Evolutionary conservation across 92 coral and sea anemone genomes (phyloP).

Genomic region (Epizoanthus illoricatus): DNA sequence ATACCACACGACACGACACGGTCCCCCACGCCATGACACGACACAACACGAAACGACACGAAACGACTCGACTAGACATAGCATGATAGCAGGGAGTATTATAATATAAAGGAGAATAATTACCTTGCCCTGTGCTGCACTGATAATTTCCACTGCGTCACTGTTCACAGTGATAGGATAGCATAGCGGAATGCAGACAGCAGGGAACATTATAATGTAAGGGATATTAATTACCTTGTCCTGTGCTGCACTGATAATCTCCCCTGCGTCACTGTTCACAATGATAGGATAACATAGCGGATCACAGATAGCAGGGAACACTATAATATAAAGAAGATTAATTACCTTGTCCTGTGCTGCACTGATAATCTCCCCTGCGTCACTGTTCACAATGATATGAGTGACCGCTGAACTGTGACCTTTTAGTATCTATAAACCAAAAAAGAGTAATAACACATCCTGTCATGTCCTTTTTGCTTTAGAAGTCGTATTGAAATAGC

Average conservation of each 20-base stretch:
- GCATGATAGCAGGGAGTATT: too few relatives aligned
- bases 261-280: conserved; percentile 94
- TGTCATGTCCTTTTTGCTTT: too few relatives aligned
- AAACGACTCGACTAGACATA: too few relatives aligned
- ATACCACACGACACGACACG: too few relatives aligned
- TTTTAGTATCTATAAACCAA: conserved; percentile 66
- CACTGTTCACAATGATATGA: conserved; percentile 87
- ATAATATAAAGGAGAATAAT: background rate
- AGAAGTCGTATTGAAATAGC: too few relatives aligned
- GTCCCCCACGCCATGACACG: too few relatives aligned
- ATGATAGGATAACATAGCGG: conserved; percentile 54
- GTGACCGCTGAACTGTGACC: conserved; percentile 95
- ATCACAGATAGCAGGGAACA: too few relatives aligned
- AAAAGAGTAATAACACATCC: background rate
- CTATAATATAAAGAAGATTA: background rate
- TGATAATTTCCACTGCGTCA: conserved; percentile 90
- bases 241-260: conserved; percentile 96
- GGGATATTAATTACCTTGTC: conserved; percentile 68
- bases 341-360: conserved; percentile 95
- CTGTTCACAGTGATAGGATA: conserved; percentile 81
- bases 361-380: conserved; percentile 97
- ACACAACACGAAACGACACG: too few relatives aligned
- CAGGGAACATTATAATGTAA: background rate
- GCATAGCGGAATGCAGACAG: too few relatives aligned
- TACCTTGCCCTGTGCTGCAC: conserved; percentile 97